phyloP scores from a whole-genome alignment of 2,113 vertebrate species.

The Canis aureus region DNA sequence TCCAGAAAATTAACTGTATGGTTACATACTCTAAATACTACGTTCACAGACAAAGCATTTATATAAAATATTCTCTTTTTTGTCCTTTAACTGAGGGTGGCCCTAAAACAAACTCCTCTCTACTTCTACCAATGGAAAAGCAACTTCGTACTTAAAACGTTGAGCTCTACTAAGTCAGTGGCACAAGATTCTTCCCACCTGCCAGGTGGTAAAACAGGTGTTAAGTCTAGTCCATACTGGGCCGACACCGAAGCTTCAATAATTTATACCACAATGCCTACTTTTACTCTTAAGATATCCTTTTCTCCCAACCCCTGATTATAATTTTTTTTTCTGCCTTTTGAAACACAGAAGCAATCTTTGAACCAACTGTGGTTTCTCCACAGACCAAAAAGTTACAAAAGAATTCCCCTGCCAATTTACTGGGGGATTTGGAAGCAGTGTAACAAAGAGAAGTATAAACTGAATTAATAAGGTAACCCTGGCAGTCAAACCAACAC shows the following conservation, averaged over 20 bases:
- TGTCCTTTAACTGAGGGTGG: background rate
- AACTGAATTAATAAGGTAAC: conserved; percentile 11
- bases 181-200: background rate
- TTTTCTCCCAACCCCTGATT: background rate
- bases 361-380: background rate
- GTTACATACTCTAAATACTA: background rate
- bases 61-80: background rate
- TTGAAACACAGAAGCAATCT: background rate
- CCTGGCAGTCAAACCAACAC: background rate
- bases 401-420: conserved; percentile 32
- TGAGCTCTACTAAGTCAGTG: background rate
- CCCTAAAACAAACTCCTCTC: conserved; percentile 9
- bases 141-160: background rate
- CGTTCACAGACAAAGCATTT: background rate
- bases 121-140: background rate
- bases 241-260: conserved; percentile 36
- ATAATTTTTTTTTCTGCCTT: background rate
- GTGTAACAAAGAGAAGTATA: background rate
- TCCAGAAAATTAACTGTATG: background rate
- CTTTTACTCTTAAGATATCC: conserved; percentile 42
- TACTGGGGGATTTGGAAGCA: background rate
- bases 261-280: conserved; percentile 54
- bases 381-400: conserved; percentile 13
- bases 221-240: background rate
- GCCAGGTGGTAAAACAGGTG: conserved; percentile 53